phyloP scores from a whole-genome alignment of 2,888 invertebrate genomes.

The Acanthosepion esculentum region DNA sequence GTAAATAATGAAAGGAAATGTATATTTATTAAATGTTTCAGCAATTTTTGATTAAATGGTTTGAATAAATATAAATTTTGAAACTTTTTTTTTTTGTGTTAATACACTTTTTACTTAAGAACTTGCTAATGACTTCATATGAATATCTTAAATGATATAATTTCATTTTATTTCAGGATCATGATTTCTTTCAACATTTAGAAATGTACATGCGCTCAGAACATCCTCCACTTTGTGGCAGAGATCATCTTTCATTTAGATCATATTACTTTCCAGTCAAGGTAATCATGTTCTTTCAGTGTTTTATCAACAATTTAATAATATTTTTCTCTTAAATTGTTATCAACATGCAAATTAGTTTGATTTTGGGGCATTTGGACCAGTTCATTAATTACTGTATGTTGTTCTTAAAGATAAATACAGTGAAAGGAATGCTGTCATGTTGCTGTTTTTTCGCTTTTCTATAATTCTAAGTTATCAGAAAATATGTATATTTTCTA shows the following conservation, averaged over 20 bases:
- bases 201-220: conserved; percentile 99
- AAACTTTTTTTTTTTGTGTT: too few species aligned
- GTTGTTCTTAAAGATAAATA: too few species aligned
- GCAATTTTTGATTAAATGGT: too few species aligned
- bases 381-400: too few species aligned
- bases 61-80: too few species aligned
- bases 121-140: not conserved
- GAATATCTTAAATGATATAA: not conserved
- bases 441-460: too few species aligned
- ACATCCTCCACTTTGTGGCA: conserved; percentile 94
- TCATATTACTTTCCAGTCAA: conserved; percentile 98
- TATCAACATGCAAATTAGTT: not conserved
- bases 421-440: too few species aligned
- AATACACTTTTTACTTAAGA: too few species aligned
- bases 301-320: not conserved
- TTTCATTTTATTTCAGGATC: conserved; percentile 81
- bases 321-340: not conserved
- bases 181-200: conserved; percentile 98
- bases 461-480: too few species aligned
- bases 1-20: too few species aligned
- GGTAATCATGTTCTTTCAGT: conserved; percentile 77
- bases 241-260: conserved; percentile 96
- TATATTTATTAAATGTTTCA: too few species aligned
- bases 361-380: not conserved
- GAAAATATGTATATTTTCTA: too few species aligned